Evolutionary conservation across 2,888 invertebrate species (phyloP).

Genomic region (Hylaea fasciaria): DNA sequence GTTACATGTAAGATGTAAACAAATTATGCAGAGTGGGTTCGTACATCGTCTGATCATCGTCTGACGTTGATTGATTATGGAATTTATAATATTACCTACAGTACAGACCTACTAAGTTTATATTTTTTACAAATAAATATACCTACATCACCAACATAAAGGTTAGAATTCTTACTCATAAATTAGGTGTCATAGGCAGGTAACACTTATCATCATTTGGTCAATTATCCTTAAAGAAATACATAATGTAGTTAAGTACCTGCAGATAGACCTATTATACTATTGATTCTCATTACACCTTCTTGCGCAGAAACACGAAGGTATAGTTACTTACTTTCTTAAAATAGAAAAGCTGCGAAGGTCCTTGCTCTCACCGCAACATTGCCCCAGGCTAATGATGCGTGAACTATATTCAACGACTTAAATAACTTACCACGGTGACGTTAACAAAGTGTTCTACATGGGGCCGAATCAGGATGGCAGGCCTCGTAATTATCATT

Average conservation of each 20-base stretch:
- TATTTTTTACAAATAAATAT: too few species aligned
- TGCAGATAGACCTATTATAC: too few species aligned
- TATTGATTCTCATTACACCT: background rate
- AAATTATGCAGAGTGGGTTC: conserved; percentile 14
- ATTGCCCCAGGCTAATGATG: conserved; percentile 6
- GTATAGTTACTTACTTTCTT: conserved; percentile 15
- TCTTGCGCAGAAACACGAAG: conserved; percentile 7
- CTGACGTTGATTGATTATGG: conserved; percentile 2
- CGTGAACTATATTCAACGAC: conserved; percentile 4
- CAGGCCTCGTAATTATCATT: conserved; percentile 47
- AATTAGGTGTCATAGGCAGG: too few species aligned
- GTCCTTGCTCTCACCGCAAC: conserved; percentile 17
- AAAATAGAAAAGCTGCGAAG: conserved; percentile 27
- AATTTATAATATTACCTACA: too few species aligned
- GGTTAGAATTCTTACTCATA: too few species aligned
- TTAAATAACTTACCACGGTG: conserved; percentile 9
- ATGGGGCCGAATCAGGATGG: conserved; percentile 48
- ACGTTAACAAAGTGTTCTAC: conserved; percentile 51
- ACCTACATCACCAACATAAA: too few species aligned
- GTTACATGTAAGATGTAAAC: conserved; percentile 42
- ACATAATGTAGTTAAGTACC: too few species aligned
- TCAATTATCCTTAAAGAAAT: too few species aligned
- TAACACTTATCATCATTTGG: too few species aligned
- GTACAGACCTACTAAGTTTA: too few species aligned
- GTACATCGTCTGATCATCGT: background rate